Conservation (phyloP, 2,888 invertebrate genomes). For the Empis stercorea region DNA sequence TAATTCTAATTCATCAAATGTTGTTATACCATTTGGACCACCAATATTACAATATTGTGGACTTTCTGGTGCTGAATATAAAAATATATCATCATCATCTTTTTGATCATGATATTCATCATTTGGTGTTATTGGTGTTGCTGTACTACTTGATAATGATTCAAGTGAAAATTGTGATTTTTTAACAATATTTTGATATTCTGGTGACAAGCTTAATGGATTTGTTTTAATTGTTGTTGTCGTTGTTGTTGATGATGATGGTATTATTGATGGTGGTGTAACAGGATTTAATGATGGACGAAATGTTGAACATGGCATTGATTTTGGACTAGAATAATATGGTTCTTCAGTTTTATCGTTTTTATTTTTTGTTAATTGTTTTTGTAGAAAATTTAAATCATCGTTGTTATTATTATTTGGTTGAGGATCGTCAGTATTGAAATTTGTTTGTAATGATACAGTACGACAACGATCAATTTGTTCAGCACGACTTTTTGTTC, state of each 20-base stretch:
- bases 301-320: constrained; percentile 19
- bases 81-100: constrained; percentile 25
- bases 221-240: too few relatives aligned
- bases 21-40: constrained; percentile 24
- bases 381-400: background rate
- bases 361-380: background rate
- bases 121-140: constrained; percentile 30
- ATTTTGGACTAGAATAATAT: constrained; percentile 23
- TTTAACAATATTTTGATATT: constrained; percentile 28
- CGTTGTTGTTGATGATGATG: constrained; percentile 4
- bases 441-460: constrained; percentile 6
- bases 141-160: constrained; percentile 31
- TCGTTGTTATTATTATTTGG: background rate
- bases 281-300: constrained; percentile 18
- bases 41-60: constrained; percentile 23
- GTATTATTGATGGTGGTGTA: constrained; percentile 5
- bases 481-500: constrained; percentile 33
- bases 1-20: constrained; percentile 5
- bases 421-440: background rate
- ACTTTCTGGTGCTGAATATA: constrained; percentile 33
- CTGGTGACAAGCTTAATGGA: constrained; percentile 15
- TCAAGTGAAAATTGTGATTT: constrained; percentile 33
- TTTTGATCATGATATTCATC: constrained; percentile 29
- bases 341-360: constrained; percentile 19
- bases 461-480: constrained; percentile 11